A percentile compares a stretch with the other conserved stretches of the same genome.
These are phyloP conservation scores for Protaetia brevitarsis DNA, from an alignment of 1,140 invertebrate genomes.

Conservation along the genomic window DNA sequence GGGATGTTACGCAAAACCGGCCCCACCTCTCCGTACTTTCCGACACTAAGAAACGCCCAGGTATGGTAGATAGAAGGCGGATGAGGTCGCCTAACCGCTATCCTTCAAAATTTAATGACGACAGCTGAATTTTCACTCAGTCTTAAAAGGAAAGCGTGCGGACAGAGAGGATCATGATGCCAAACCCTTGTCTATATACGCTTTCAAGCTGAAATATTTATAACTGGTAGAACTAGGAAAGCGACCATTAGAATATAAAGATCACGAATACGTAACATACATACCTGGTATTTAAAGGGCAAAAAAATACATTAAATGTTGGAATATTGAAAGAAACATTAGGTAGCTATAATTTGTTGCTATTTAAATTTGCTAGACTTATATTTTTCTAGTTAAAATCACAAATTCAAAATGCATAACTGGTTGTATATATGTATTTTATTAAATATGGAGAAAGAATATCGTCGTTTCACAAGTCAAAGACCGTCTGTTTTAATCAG, in stretches of 20 bases:
- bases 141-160: constrained; percentile 4
- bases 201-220: neutral
- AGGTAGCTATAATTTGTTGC: too few species aligned
- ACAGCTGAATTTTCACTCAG: neutral
- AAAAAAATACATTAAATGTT: too few species aligned
- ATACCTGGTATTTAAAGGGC: neutral
- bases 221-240: neutral
- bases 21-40: neutral
- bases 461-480: too few species aligned
- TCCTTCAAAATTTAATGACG: constrained; percentile 15
- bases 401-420: too few species aligned
- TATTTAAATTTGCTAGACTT: too few species aligned
- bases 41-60: neutral
- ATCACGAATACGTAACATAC: neutral
- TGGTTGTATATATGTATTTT: too few species aligned
- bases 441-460: too few species aligned
- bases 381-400: too few species aligned
- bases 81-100: neutral
- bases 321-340: too few species aligned
- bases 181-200: neutral
- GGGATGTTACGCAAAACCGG: neutral
- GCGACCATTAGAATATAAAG: neutral
- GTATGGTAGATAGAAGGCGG: neutral
- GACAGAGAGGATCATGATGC: neutral
- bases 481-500: neutral